phyloP scores from a whole-genome alignment of 2,888 invertebrate genomes.

The Synergus itoensis region DNA sequence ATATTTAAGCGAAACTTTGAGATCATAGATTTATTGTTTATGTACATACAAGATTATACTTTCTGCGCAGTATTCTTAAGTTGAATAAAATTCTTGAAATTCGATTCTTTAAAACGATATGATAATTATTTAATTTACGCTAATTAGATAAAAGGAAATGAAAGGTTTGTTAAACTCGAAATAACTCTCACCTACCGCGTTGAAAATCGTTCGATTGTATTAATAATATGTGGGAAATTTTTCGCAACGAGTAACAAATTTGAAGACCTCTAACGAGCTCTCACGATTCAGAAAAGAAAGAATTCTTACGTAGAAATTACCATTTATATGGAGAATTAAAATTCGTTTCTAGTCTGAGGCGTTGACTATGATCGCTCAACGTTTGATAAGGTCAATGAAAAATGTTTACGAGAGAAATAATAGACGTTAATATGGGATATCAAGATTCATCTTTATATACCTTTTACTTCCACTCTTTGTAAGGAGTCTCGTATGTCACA shows the following conservation, averaged over 20 bases:
- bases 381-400: conserved; percentile 4
- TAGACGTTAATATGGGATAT: conserved; percentile 3
- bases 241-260: background rate
- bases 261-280: background rate
- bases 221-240: background rate
- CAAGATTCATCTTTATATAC: conserved; percentile 18
- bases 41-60: no score
- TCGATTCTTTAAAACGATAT: no score
- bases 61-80: no score
- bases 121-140: background rate
- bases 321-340: conserved; percentile 17
- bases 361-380: conserved; percentile 59
- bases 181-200: background rate
- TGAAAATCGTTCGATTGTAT: background rate
- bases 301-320: background rate
- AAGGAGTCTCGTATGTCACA: conserved; percentile 14
- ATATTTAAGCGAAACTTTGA: no score
- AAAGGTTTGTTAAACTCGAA: background rate
- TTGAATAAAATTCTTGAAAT: no score
- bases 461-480: conserved; percentile 16
- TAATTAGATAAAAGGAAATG: background rate
- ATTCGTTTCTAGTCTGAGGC: conserved; percentile 47
- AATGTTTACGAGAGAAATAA: background rate
- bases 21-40: no score
- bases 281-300: background rate